Base-by-base conservation (phyloP, 2,113 vertebrate genomes). In the Triplophysa dalaica region DNA sequence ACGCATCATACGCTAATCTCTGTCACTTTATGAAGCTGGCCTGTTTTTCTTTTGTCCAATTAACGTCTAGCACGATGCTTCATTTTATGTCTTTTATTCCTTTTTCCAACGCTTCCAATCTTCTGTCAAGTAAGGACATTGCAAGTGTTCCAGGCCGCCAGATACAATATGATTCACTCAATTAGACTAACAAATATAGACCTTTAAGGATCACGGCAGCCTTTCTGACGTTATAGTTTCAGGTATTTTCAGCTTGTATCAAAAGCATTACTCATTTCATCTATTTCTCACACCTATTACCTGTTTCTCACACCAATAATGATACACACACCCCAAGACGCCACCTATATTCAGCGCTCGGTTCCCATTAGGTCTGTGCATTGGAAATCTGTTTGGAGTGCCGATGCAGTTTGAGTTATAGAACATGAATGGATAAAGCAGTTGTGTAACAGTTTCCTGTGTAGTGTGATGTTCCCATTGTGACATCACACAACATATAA, bases 401-500 rank as follows among this genome's bases (percentile, higher is more conserved):
- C 4, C 21, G 3, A 4, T 65, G 45, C 38, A 10, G 14, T 21
- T 70, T 19, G 10, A 16, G 10, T 8, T 48, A 3, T 19, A 62
- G n/a, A 52, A 66, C 45, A 33, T n/a, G n/a, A 45, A 60, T 63
- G 24, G 54, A n/a, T 14, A 77, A 43, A 54, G 3, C 78, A 84
- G 68, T 67, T 81, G 78, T 60, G 21, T 24, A 19, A 48, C 45
- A 66, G 63, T 81, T 69, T 70, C 78, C 48, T 45, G 38, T 17
- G 65, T 24, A 66, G 72, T n/a, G 38, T 64, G 21, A 1, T 17
- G 61, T 41, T 70, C 41, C 74, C 65, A 75, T 86, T 85, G 64
- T 17, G 65, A 81, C 86, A 81, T 81, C 79, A 79, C 79, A 70
- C 41, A 43, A 81, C 75, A 81, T 8, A 81, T 89, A 80, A 79